A percentile compares a stretch with the other conserved stretches of the same genome.
Conservation (phyloP, 2,888 invertebrate species). For the Callinectes sapidus region DNA sequence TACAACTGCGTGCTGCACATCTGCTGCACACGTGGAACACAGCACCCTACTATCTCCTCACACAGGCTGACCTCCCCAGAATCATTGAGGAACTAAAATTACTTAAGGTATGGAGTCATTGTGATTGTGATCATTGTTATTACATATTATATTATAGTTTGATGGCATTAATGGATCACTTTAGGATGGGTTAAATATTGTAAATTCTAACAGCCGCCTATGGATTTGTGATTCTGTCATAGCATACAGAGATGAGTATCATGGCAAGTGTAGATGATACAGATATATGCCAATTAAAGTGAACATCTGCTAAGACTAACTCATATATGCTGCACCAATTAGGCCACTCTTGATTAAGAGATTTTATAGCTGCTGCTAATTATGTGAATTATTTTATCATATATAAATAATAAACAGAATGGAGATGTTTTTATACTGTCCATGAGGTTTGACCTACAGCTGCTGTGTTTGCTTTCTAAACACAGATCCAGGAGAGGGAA, state of each 20-base stretch:
- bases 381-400: not conserved
- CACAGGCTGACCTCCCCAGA: constrained; percentile 71
- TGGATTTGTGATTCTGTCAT: not conserved
- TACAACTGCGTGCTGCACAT: constrained; percentile 62
- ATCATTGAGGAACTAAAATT: constrained; percentile 64
- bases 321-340: not conserved
- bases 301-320: not conserved
- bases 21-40: constrained; percentile 72
- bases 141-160: not conserved
- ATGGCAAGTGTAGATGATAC: not conserved
- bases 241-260: not conserved
- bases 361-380: not conserved
- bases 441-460: not conserved
- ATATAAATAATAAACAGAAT: not conserved
- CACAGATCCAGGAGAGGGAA: constrained; percentile 70
- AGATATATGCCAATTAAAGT: not conserved
- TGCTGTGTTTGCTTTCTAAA: not conserved
- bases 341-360: not conserved
- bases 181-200: not conserved
- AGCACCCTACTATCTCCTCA: constrained; percentile 72
- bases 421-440: not conserved
- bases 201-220: not conserved
- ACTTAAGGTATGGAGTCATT: constrained; percentile 55
- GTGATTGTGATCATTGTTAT: not conserved
- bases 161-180: not conserved